These are phyloP conservation scores for Baronia brevicornis DNA, from an alignment of 2,888 invertebrate species.

Conservation along the genomic window DNA sequence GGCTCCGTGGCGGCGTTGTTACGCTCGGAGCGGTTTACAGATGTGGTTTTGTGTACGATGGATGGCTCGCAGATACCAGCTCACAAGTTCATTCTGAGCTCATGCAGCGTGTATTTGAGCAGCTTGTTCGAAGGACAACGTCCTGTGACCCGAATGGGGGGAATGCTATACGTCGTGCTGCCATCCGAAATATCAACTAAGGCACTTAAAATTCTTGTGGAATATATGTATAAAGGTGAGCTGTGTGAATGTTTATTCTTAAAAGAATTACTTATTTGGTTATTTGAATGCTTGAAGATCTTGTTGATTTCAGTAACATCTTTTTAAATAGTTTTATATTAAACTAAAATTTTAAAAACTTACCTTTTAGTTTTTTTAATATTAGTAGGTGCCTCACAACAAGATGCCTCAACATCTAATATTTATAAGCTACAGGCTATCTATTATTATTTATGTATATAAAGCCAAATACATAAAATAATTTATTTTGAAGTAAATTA, in stretches of 20 bases:
- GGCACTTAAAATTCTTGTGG: slow-evolving; percentile 86
- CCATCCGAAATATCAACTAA: slow-evolving; percentile 88
- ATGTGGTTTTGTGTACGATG: slow-evolving; percentile 86
- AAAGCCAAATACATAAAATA: too few species aligned
- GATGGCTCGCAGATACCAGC: slow-evolving; percentile 88
- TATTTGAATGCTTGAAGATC: too few species aligned
- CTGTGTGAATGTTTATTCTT: too few species aligned
- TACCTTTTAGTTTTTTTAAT: not conserved
- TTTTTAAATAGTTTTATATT: too few species aligned
- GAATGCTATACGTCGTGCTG: slow-evolving; percentile 81
- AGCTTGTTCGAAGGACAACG: slow-evolving; percentile 66
- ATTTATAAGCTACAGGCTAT: too few species aligned
- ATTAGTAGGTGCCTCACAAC: not conserved
- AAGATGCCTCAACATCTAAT: too few species aligned
- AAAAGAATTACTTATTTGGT: too few species aligned
- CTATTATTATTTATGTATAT: too few species aligned
- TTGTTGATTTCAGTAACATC: too few species aligned
- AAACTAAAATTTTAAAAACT: slow-evolving; percentile 1
- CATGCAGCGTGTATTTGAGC: slow-evolving; percentile 79
- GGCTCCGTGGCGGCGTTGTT: slow-evolving; percentile 86
- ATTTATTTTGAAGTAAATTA: too few species aligned
- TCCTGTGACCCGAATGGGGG: slow-evolving; percentile 61
- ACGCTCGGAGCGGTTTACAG: slow-evolving; percentile 87
- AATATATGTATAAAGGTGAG: slow-evolving; percentile 88
- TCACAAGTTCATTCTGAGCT: slow-evolving; percentile 88